Conservation (phyloP, 2,797 vertebrate species). For the Botia kubotai region DNA sequence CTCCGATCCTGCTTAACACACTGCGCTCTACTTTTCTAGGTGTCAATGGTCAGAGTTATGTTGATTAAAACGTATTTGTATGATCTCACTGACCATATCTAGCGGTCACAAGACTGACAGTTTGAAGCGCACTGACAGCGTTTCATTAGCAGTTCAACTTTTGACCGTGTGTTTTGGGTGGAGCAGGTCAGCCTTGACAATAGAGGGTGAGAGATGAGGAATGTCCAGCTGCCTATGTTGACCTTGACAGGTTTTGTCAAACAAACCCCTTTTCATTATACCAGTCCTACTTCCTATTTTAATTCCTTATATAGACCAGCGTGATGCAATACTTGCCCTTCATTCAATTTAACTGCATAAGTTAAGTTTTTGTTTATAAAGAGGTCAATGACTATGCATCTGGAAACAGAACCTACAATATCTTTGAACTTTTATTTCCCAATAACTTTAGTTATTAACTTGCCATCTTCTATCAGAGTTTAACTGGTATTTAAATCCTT, state of each 20-base stretch:
- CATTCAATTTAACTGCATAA: no score
- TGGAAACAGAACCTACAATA: no score
- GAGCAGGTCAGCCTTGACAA: slow-evolving; percentile 60
- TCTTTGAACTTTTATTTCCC: no score
- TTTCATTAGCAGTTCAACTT: slow-evolving; percentile 42
- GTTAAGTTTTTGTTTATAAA: no score
- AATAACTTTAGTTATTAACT: no score
- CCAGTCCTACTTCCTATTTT: slow-evolving; percentile 22
- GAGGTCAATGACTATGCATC: no score
- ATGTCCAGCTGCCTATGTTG: background rate
- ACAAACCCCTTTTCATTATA: slow-evolving; percentile 37
- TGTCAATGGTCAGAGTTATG: slow-evolving; percentile 4
- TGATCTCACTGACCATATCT: slow-evolving; percentile 29
- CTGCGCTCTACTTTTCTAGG: background rate
- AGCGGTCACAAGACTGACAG: slow-evolving; percentile 4
- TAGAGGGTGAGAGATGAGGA: slow-evolving; percentile 37
- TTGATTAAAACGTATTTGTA: slow-evolving; percentile 22
- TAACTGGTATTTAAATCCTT: no score
- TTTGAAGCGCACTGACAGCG: background rate
- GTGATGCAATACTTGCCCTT: no score
- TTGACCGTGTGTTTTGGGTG: slow-evolving; percentile 59
- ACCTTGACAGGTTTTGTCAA: slow-evolving; percentile 6
- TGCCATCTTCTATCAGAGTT: no score
- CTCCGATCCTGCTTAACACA: background rate
- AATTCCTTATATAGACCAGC: no score